Evolutionary conservation across 1,140 invertebrate species (phyloP).

Genomic region (Cydia fagiglandana): DNA sequence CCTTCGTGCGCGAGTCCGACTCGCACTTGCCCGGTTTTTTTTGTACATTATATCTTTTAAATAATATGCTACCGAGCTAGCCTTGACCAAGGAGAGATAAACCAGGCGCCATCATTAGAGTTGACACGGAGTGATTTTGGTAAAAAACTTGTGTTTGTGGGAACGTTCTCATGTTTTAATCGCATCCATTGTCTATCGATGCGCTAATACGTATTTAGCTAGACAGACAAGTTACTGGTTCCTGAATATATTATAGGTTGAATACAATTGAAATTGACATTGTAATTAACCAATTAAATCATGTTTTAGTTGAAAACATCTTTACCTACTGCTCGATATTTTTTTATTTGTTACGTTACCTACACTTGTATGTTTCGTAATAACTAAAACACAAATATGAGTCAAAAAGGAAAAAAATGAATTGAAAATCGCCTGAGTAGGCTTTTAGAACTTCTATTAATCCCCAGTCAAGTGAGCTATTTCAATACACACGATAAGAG

Average conservation of each 20-base stretch:
- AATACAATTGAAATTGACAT: neutral
- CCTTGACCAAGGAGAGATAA: neutral
- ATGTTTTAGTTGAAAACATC: neutral
- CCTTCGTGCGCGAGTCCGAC: no score
- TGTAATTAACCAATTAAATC: neutral
- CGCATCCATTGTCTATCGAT: conserved; percentile 2
- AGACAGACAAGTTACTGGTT: conserved; percentile 16
- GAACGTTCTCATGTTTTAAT: conserved; percentile 12
- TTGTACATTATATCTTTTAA: no score
- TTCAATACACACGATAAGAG: no score
- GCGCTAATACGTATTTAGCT: conserved; percentile 1
- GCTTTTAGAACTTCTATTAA: no score
- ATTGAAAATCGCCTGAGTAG: no score
- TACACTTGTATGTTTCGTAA: no score
- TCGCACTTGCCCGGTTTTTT: no score
- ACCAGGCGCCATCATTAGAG: neutral
- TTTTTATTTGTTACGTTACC: no score
- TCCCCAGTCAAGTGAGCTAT: no score
- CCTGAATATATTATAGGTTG: neutral
- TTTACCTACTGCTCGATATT: neutral
- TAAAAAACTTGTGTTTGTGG: conserved; percentile 5
- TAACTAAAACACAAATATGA: no score
- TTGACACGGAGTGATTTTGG: neutral
- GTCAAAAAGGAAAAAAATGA: no score
- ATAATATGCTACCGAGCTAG: no score